Evolutionary conservation across 1,140 invertebrate species (phyloP), one percentile per base, ranked within the genome.

Genomic region (Caenorhabditis inopinata): DNA sequence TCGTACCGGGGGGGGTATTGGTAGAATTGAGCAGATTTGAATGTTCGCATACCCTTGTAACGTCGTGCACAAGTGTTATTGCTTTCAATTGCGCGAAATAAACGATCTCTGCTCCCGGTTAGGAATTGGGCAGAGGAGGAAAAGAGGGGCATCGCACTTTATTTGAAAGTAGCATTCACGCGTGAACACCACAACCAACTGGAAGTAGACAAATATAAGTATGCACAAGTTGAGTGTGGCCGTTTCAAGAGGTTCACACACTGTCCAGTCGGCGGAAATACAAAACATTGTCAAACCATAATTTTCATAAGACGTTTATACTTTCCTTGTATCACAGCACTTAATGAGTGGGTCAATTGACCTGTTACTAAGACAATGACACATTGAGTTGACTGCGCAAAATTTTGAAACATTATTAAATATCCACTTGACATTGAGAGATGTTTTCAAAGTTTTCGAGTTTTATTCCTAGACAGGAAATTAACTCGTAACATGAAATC

Each of bases 101-200:
- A 29, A 18, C 58, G 32, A 35, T 38, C 58, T 38, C 58, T 68
- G 58, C 32, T 38, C 32, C 58, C 58, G 11, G 27, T 2, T 16
- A 32, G 23, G 27, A 32, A 68, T 12, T 51, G 6, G 23, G 53
- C 16, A 38, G 32, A 25, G 16, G 11, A 21, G n/a, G 32, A n/a
- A 18, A 18, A 42, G 16, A 18, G 18, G 32, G 32, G n/a, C 27
- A 58, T 68, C 58, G 58, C 58, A 68, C 58, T 68, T 68, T 68
- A 68, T 68, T 68, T 68, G 58, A 68, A 68, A 42, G 58, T 68
- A 68, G 58, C 58, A 68, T 68, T 68, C 58, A 68, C 58, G 58
- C 58, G 58, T 68, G 58, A 68, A 68, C 58, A 68, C 58, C 32
- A 21, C 27, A 29, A 16, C 53, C 53, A 42, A 68, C 29, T 21